Conservation (phyloP, 30 jellyfish, hydroid and myxozoan species). For the Hydractinia symbiolongicarpus region DNA sequence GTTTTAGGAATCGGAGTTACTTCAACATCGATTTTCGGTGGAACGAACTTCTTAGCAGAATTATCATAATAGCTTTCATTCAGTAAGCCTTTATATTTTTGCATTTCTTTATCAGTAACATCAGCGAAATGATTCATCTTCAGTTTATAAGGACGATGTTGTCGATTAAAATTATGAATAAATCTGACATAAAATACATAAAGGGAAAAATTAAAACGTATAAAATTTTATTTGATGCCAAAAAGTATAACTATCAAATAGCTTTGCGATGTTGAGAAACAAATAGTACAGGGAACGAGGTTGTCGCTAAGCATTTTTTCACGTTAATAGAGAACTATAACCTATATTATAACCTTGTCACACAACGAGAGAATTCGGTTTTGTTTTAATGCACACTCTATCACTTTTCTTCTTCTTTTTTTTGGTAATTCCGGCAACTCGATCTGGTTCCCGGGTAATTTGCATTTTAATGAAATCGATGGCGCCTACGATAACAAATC, state of each 20-base stretch:
- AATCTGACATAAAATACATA: constrained; percentile 25
- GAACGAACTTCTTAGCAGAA: constrained; percentile 57
- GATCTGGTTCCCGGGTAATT: no score
- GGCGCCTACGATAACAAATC: no score
- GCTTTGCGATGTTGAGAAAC: no score
- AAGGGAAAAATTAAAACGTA: background rate
- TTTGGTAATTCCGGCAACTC: no score
- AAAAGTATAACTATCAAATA: no score
- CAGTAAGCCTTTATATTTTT: constrained; percentile 60
- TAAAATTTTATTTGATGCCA: no score
- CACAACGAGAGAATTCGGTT: no score
- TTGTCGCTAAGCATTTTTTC: background rate
- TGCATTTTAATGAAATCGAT: no score
- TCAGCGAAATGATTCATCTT: constrained; percentile 79
- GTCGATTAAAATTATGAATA: constrained; percentile 52
- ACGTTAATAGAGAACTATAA: background rate
- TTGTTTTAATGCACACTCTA: no score
- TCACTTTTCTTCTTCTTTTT: no score
- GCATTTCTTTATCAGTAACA: constrained; percentile 77
- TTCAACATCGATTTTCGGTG: constrained; percentile 62
- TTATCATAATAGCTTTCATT: constrained; percentile 67
- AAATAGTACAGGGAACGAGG: no score
- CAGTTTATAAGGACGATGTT: constrained; percentile 61
- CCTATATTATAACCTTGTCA: no score
- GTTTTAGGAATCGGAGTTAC: constrained; percentile 59